A percentile compares a stretch with the other conserved stretches of the same genome.
phyloP scores from a whole-genome alignment of 1,140 invertebrate genomes.

The Saccostrea cuccullata region DNA sequence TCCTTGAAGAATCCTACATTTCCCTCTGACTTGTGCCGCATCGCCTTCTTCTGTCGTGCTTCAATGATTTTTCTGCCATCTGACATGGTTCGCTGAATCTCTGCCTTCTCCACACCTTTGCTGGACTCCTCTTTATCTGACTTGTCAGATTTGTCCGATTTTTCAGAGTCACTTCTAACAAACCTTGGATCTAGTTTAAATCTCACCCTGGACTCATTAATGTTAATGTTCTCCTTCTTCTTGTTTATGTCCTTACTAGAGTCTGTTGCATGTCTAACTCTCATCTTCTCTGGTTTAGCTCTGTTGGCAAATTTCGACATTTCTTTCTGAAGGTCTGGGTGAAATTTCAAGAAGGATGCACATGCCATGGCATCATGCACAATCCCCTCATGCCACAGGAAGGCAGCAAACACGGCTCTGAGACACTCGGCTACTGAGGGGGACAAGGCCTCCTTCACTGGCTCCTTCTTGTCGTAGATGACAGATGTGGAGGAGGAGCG shows the following conservation, averaged over 20 bases:
- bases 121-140: slow-evolving; percentile 40
- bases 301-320: slow-evolving; percentile 72
- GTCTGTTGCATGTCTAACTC: slow-evolving; percentile 73
- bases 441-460: slow-evolving; percentile 90
- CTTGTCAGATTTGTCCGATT: slow-evolving; percentile 48
- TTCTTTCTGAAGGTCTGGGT: slow-evolving; percentile 85
- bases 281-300: slow-evolving; percentile 59
- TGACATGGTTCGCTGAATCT: not conserved
- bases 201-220: slow-evolving; percentile 73
- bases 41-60: slow-evolving; percentile 49
- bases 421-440: slow-evolving; percentile 95
- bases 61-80: not conserved
- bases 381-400: slow-evolving; percentile 98
- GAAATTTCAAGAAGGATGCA: slow-evolving; percentile 96
- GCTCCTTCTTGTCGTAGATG: slow-evolving; percentile 73
- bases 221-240: slow-evolving; percentile 68
- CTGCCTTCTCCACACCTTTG: slow-evolving; percentile 39
- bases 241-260: slow-evolving; percentile 71
- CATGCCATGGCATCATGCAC: slow-evolving; percentile 98
- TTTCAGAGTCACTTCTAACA: slow-evolving; percentile 50
- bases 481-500: slow-evolving; percentile 88
- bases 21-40: slow-evolving; percentile 72
- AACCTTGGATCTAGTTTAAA: slow-evolving; percentile 71
- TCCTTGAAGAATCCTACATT: slow-evolving; percentile 49
- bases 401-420: slow-evolving; percentile 95